Percentiles rank a stretch among this genome's conserved stretches.
These are phyloP conservation scores for Oncorhynchus nerka DNA, from an alignment of 2,113 vertebrate genomes.

Conservation along the genomic window DNA sequence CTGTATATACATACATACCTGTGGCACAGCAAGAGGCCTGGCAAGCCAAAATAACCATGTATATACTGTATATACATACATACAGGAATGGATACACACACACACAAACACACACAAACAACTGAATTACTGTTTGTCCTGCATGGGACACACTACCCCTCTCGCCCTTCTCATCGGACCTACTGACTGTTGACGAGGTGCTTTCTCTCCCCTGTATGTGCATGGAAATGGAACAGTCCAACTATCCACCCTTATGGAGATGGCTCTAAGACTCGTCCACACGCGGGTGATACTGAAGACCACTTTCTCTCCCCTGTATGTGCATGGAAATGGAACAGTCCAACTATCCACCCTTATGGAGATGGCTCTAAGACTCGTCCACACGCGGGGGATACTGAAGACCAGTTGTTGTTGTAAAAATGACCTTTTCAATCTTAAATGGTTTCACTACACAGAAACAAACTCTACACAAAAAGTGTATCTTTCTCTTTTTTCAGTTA, in stretches of 20 bases:
- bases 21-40: too few relatives aligned
- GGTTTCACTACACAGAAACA: neutral
- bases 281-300: too few relatives aligned
- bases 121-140: neutral
- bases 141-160: neutral
- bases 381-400: too few relatives aligned
- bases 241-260: neutral
- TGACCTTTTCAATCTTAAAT: too few relatives aligned
- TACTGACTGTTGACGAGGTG: neutral
- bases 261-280: too few relatives aligned
- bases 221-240: neutral
- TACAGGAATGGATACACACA: neutral
- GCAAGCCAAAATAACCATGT: too few relatives aligned
- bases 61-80: neutral
- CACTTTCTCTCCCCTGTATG: neutral
- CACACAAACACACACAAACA: neutral
- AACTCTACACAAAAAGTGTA: neutral
- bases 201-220: neutral
- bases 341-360: neutral
- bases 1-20: too few relatives aligned
- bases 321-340: conserved; percentile 2
- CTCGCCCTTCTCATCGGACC: neutral
- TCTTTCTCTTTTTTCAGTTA: neutral
- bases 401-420: too few relatives aligned
- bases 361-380: too few relatives aligned